Evolutionary conservation across 2,888 invertebrate genomes (phyloP).

Genomic region (Dicyrtomina minuta): DNA sequence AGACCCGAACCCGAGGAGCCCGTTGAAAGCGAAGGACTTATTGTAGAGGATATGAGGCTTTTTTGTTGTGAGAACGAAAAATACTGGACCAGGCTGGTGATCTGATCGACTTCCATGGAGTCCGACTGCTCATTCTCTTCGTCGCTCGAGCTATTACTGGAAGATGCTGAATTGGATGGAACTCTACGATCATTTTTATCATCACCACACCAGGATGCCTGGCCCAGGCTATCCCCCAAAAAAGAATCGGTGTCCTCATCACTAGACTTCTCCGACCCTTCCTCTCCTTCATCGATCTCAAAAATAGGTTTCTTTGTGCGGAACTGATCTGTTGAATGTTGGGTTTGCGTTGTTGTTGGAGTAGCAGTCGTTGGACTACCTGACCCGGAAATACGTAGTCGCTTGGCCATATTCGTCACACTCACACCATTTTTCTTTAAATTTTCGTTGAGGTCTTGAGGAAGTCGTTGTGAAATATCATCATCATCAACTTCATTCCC

Average conservation of each 20-base stretch:
- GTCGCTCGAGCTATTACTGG: conserved; percentile 45
- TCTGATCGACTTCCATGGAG: conserved; percentile 63
- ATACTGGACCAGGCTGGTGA: conserved; percentile 64
- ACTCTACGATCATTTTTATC: conserved; percentile 48
- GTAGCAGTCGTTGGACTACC: neutral
- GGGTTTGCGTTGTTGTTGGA: neutral
- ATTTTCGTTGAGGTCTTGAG: conserved; percentile 34
- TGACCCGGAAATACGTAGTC: conserved; percentile 28
- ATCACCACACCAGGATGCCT: conserved; percentile 26
- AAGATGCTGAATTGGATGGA: conserved; percentile 41
- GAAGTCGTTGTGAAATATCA: conserved; percentile 22
- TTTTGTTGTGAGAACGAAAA: conserved; percentile 59
- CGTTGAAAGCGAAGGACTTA: conserved; percentile 14
- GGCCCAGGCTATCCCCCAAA: conserved; percentile 46
- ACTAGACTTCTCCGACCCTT: conserved; percentile 10
- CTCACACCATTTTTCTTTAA: conserved; percentile 32
- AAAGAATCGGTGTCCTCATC: conserved; percentile 47
- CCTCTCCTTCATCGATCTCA: conserved; percentile 39
- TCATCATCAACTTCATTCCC: conserved; percentile 23
- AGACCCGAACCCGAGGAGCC: conserved; percentile 23
- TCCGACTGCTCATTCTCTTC: conserved; percentile 41
- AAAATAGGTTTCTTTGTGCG: conserved; percentile 43
- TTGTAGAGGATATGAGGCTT: conserved; percentile 8
- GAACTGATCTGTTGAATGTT: conserved; percentile 16
- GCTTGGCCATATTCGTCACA: conserved; percentile 39